Conservation (phyloP, 37 sponge, comb jelly and placozoan genomes). For the Aplysina aerophoba region DNA sequence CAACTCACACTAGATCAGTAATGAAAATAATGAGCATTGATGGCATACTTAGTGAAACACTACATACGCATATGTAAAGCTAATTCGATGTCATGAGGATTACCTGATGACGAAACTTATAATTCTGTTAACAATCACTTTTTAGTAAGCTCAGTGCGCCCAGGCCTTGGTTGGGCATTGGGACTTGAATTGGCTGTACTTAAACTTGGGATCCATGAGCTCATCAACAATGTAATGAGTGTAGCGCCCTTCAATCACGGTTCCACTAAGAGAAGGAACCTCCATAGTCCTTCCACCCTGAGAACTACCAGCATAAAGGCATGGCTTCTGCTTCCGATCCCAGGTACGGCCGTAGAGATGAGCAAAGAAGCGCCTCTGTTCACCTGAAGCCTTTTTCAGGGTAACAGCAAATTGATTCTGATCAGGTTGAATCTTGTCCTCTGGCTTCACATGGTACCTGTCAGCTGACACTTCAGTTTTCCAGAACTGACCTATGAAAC, state of each 20-base stretch:
- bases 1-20: too few species aligned
- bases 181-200: conserved; percentile 34
- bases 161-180: too few species aligned
- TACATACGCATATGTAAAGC: too few species aligned
- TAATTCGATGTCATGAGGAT: too few species aligned
- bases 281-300: conserved; percentile 56
- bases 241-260: conserved; percentile 76
- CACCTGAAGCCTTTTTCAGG: conserved; percentile 13
- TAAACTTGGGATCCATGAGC: conserved; percentile 34
- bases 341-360: conserved; percentile 47
- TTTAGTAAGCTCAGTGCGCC: too few species aligned
- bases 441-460: conserved; percentile 25
- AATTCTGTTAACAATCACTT: too few species aligned
- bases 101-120: too few species aligned
- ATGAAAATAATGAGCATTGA: too few species aligned
- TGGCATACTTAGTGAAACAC: too few species aligned
- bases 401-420: conserved; percentile 50
- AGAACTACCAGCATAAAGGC: conserved; percentile 67
- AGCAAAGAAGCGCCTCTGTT: conserved; percentile 43
- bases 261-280: conserved; percentile 14
- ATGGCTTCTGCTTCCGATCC: conserved; percentile 52
- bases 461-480: conserved; percentile 53
- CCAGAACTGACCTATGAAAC: conserved; percentile 79
- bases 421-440: background rate
- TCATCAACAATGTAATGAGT: conserved; percentile 36